Percentiles rank a stretch among this genome's conserved stretches.
These are phyloP conservation scores for Drosophila phalerata DNA, from an alignment of 2,888 invertebrate genomes.

Conservation along the genomic window DNA sequence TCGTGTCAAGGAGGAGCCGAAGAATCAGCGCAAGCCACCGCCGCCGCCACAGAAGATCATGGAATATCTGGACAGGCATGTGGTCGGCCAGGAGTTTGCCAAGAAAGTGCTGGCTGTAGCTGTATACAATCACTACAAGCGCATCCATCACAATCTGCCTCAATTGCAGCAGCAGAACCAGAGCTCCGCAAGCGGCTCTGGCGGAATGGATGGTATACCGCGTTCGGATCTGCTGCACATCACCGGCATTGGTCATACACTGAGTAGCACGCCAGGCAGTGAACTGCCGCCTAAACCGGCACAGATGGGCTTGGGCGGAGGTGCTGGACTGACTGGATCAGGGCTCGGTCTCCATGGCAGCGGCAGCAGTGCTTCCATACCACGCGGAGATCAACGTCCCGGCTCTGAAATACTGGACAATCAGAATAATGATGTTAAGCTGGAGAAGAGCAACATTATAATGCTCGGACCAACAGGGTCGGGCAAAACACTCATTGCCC, in stretches of 20 bases:
- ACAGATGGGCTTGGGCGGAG: constrained; percentile 66
- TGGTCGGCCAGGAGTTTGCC: constrained; percentile 98
- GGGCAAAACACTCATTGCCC: constrained; percentile 98
- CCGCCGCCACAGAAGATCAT: constrained; percentile 98
- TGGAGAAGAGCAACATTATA: constrained; percentile 98
- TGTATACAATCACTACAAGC: constrained; percentile 99
- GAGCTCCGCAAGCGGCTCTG: constrained; percentile 47
- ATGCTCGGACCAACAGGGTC: constrained; percentile 98
- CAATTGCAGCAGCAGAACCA: constrained; percentile 78
- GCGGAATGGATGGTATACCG: constrained; percentile 81
- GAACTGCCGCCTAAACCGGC: constrained; percentile 81
- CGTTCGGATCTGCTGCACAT: constrained; percentile 92
- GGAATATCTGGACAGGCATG: constrained; percentile 98
- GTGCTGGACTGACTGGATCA: constrained; percentile 51
- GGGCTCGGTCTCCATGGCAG: constrained; percentile 50
- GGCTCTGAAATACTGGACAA: constrained; percentile 94
- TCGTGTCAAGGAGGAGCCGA: constrained; percentile 91
- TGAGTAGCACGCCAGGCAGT: constrained; percentile 86
- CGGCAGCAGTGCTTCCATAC: constrained; percentile 17
- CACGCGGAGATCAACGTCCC: constrained; percentile 76
- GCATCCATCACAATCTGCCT: constrained; percentile 97
- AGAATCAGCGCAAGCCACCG: constrained; percentile 92
- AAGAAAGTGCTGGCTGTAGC: constrained; percentile 99
- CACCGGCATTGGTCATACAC: constrained; percentile 90
- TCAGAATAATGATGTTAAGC: constrained; percentile 92